These are phyloP conservation scores for Schizaphis graminum DNA, from an alignment of 2,888 invertebrate genomes.

Conservation along the genomic window DNA sequence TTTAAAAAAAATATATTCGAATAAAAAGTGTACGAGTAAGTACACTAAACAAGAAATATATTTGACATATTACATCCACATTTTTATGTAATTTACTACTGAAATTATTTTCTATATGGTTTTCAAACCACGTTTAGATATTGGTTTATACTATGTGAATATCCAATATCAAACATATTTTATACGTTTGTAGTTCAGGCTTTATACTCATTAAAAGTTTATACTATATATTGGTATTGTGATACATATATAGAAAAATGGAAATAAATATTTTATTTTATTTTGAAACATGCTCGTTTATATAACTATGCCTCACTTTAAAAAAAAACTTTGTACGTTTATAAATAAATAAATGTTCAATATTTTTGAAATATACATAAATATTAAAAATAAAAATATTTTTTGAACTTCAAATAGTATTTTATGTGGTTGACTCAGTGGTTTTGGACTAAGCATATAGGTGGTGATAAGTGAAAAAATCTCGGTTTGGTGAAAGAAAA, in stretches of 20 bases:
- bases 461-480: not conserved
- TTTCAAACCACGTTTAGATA: not conserved
- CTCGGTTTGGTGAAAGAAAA: not conserved
- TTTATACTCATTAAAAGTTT: not conserved
- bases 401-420: not conserved
- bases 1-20: not conserved
- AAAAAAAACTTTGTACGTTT: not conserved
- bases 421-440: not conserved
- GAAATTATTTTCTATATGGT: not conserved
- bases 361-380: not conserved
- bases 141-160: not conserved
- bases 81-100: not conserved
- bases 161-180: constrained; percentile 5
- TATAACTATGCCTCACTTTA: not conserved
- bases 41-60: not conserved
- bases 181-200: not conserved
- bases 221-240: not conserved
- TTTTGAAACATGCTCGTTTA: not conserved
- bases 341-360: not conserved
- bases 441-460: not conserved
- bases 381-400: not conserved
- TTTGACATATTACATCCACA: not conserved
- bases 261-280: not conserved
- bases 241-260: not conserved
- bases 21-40: not conserved